A percentile compares a stretch with the other conserved stretches of the same genome.
phyloP scores from a whole-genome alignment of 2,113 vertebrate genomes.

The Anser cygnoides region DNA sequence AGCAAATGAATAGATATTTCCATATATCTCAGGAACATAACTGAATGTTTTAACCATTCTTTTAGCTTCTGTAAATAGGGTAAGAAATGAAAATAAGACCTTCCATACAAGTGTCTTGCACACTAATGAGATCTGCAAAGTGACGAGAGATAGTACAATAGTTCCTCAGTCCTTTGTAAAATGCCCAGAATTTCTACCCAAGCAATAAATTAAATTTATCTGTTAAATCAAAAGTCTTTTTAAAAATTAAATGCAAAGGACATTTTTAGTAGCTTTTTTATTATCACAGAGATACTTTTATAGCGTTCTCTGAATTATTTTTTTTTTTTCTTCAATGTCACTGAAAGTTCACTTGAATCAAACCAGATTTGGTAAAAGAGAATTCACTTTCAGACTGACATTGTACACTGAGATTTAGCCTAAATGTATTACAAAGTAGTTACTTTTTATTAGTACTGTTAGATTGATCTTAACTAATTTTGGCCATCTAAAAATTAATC shows the following conservation, averaged over 20 bases:
- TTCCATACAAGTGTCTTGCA: not conserved
- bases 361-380: not conserved
- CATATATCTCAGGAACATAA: not conserved
- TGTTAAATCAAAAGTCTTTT: slow-evolving; percentile 47
- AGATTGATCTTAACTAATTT: not conserved
- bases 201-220: slow-evolving; percentile 54
- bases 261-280: slow-evolving; percentile 61
- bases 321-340: slow-evolving; percentile 15
- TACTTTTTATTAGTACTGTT: not conserved
- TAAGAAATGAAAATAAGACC: not conserved
- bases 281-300: slow-evolving; percentile 30
- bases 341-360: slow-evolving; percentile 18
- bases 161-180: slow-evolving; percentile 28
- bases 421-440: not conserved
- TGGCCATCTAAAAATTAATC: not conserved
- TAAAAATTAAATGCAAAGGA: slow-evolving; percentile 39
- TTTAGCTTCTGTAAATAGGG: not conserved
- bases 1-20: not conserved
- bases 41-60: not conserved
- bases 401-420: not conserved
- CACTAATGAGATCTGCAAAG: slow-evolving; percentile 34
- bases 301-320: not conserved
- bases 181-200: slow-evolving; percentile 10
- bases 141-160: not conserved
- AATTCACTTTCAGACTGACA: not conserved